A percentile compares a stretch with the other conserved stretches of the same genome.
phyloP scores from a whole-genome alignment of 1,140 invertebrate species.

The Sycophaga agraensis region DNA sequence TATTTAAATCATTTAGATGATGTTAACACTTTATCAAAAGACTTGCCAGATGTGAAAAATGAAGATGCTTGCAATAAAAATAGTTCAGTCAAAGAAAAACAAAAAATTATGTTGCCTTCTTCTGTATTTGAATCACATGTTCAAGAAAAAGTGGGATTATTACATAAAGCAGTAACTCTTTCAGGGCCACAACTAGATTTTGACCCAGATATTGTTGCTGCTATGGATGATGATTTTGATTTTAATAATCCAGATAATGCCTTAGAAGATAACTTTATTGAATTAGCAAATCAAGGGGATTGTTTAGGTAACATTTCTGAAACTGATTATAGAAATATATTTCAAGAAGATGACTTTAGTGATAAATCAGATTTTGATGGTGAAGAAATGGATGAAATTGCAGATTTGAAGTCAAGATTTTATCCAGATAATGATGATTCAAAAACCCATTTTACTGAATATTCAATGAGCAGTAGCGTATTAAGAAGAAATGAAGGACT shows the following conservation, averaged over 20 bases:
- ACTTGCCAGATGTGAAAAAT: slow-evolving; percentile 47
- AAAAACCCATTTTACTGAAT: slow-evolving; percentile 88
- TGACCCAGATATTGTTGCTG: slow-evolving; percentile 92
- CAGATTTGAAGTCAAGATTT: too few relatives aligned
- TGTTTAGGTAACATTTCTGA: neutral
- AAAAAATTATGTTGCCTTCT: slow-evolving; percentile 75
- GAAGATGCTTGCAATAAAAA: neutral
- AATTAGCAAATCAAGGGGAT: slow-evolving; percentile 64
- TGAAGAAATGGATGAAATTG: neutral
- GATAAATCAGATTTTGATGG: neutral
- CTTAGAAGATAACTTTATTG: slow-evolving; percentile 90
- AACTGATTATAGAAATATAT: neutral
- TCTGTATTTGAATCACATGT: slow-evolving; percentile 89
- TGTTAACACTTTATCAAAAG: slow-evolving; percentile 54
- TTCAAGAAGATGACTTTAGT: neutral
- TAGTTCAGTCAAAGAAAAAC: slow-evolving; percentile 31
- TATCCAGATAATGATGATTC: neutral
- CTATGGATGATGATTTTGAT: slow-evolving; percentile 90
- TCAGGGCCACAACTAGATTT: slow-evolving; percentile 77
- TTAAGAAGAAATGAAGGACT: slow-evolving; percentile 84
- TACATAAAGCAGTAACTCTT: slow-evolving; percentile 87
- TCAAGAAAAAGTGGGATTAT: slow-evolving; percentile 84
- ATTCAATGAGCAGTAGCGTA: slow-evolving; percentile 92
- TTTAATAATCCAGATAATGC: slow-evolving; percentile 79
- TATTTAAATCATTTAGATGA: slow-evolving; percentile 92